Conservation (phyloP, 2,113 vertebrate genomes). For the Syngnathus floridae region DNA sequence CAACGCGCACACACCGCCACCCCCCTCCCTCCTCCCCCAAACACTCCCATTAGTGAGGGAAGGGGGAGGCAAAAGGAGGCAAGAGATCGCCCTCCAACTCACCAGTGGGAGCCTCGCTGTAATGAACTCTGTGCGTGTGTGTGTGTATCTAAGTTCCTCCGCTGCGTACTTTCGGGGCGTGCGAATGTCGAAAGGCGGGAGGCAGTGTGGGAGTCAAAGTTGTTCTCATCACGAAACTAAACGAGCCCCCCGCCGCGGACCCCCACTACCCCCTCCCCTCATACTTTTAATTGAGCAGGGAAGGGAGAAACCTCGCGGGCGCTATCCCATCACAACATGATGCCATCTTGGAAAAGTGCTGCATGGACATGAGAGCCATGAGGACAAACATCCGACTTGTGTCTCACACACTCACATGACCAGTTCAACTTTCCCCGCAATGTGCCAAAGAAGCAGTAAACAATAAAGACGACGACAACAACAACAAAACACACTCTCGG, state of each 20-base stretch:
- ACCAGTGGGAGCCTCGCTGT: not conserved
- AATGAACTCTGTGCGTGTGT: not conserved
- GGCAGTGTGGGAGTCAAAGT: slow-evolving; percentile 3
- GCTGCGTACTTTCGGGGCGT: not conserved
- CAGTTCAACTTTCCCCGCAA: not conserved
- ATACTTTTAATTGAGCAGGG: slow-evolving; percentile 9
- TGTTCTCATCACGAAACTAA: slow-evolving; percentile 3
- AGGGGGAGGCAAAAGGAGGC: not conserved
- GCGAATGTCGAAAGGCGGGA: not conserved
- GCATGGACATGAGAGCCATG: not conserved
- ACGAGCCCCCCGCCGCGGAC: not conserved
- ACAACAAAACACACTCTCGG: no score
- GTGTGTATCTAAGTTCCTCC: not conserved
- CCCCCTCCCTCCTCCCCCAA: not conserved
- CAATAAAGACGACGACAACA: not conserved
- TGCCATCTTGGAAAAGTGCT: not conserved
- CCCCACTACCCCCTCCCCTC: not conserved
- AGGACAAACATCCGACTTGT: not conserved
- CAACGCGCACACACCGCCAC: not conserved
- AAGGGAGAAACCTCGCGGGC: not conserved
- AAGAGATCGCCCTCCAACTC: slow-evolving; percentile 1
- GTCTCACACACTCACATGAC: not conserved
- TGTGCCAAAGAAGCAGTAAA: not conserved
- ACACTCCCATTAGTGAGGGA: slow-evolving; percentile 4
- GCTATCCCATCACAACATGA: not conserved